Base-by-base conservation (phyloP, 2,113 vertebrate genomes). In the Zosterops hypoxanthus region DNA sequence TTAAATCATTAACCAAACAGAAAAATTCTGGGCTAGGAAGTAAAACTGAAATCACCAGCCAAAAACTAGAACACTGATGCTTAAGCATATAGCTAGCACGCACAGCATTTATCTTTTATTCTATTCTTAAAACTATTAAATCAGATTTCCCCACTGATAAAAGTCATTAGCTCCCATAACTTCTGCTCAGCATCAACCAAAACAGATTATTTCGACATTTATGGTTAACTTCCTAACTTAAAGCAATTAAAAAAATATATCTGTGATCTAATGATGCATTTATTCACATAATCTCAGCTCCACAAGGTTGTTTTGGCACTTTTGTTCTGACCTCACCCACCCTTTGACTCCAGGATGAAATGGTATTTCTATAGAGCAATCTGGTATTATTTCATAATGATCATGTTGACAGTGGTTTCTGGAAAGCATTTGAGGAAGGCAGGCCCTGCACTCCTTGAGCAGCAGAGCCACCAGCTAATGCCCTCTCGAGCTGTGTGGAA, bases 1-100 rank as follows among this genome's bases (percentile, higher is more conserved):
- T 95, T 97, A 97, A 96, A 97, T 95, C 89, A 96, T 90, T 95
- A 97, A 95, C 84, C 69, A 96, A 93, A 93, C 49, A 95, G 75
- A 97, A 96, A 97, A 95, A 92, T 88, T 90, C 46, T 80, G 91
- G 95, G 84, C 79, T 94, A 86, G 71, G 64, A 96, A 93, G 85
- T 95, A 86, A 97, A 96, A 85, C 71, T 90, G 88, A 95, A 92
- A 80, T 85, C 81, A 89, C 90, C 60, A 96, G 79, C 53, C 85
- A 96, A 95, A 92, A 95, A 90, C 39, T 88, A 75, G 75, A 78
- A 97, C 65, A 11, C 46, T 95, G 90, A 91, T 52, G 78, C 76
- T 96, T 91, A 92, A 90, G 92, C 71, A 84, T 49, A 93, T 78
- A 77, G 64, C 80, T 92, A 94, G 53, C 57, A 92, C 3, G 23